Base-by-base conservation (phyloP, 2,888 invertebrate species). In the Agrenia bidenticulata region DNA sequence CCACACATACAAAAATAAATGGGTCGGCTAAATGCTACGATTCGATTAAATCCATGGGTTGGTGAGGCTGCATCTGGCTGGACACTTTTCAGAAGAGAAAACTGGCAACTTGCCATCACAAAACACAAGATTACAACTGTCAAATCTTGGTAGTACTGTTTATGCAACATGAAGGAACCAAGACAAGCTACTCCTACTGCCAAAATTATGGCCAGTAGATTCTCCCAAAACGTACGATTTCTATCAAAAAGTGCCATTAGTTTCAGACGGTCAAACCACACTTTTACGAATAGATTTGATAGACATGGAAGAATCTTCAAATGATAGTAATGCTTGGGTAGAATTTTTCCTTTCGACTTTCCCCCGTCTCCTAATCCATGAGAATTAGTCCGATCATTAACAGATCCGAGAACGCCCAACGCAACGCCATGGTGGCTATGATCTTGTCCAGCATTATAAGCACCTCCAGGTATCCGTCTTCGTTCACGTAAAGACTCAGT, bases 61-160 rank as follows among this genome's bases (percentile, higher is more conserved):
- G 99, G 98, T 1, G 98, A 98, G 0, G 98, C 92, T 0, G 98
- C 95, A 81, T 99, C 99, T 0, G 99, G 99, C 79, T 99, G 99
- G 1, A 99, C 99, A 79, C 96, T 96, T 82, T 97, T 98, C 72
- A 97, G 82, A 73, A 98, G 82, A 0, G 95, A 96, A 26, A 58
- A 58, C 81, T 99, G 99, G 78, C 96, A 94, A 17, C 95, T 90
- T 0, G 98, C 98, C 77, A 97, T 94, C n/a, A 97, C 92, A 77
- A 96, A 91, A 82, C 97, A 97, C 81, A 99, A 94, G 78, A 95
- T 84, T 80, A 98, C 92, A 17, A 96, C 92, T 77, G 89, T 90
- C 61, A 97, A 86, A 80, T 99, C 98, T 77, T 88, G 87, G 82
- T 94, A 98, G 80, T 94, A 90, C 56, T 89, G 89, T 53, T 88